Evolutionary conservation across 2,888 invertebrate species (phyloP).

Genomic region (Lasioglossum morio): DNA sequence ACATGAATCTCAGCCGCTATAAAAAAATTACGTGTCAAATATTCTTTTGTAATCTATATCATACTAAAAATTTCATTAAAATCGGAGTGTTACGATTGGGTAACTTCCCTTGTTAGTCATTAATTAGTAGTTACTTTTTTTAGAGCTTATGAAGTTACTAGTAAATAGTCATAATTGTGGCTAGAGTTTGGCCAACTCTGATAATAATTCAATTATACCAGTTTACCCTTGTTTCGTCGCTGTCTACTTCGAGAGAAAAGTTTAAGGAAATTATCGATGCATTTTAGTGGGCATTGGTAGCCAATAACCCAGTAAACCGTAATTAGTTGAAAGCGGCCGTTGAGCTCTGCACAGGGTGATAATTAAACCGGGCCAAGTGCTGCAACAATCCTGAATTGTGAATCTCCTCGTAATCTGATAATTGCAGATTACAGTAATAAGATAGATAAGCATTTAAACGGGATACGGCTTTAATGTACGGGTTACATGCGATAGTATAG

Average conservation of each 20-base stretch:
- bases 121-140: too few species aligned
- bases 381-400: conserved; percentile 29
- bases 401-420: conserved; percentile 53
- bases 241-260: neutral
- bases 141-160: too few species aligned
- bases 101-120: too few species aligned
- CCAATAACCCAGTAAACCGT: conserved; percentile 22
- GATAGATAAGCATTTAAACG: conserved; percentile 48
- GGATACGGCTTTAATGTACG: conserved; percentile 31
- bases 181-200: too few species aligned
- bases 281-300: neutral
- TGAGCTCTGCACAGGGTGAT: conserved; percentile 1
- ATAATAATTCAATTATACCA: neutral
- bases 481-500: conserved; percentile 2
- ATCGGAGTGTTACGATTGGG: too few species aligned
- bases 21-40: too few species aligned
- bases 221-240: neutral
- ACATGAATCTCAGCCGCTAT: too few species aligned
- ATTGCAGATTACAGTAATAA: conserved; percentile 49
- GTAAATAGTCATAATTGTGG: too few species aligned
- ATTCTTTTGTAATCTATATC: too few species aligned
- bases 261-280: neutral
- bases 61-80: too few species aligned
- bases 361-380: conserved; percentile 38
- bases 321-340: conserved; percentile 32